A percentile compares a stretch with the other conserved stretches of the same genome.
phyloP scores from a whole-genome alignment of 2,113 vertebrate species.

The Lepus europaeus region DNA sequence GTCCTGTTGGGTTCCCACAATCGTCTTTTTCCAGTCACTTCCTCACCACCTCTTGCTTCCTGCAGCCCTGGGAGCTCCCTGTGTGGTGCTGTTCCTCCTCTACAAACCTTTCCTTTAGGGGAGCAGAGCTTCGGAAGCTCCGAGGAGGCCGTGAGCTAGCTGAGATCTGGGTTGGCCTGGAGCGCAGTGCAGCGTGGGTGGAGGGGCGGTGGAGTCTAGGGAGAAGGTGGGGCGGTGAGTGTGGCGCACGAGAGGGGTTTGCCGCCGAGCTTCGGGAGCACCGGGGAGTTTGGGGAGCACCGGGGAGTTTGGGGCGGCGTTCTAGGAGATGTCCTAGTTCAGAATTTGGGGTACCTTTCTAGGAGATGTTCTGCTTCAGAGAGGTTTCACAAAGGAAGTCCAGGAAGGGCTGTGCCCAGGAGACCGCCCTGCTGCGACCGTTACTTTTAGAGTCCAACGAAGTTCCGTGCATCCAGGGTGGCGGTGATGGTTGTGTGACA shows the following conservation, averaged over 20 bases:
- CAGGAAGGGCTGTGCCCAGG: neutral
- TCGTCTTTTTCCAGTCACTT: neutral
- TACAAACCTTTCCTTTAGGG: neutral
- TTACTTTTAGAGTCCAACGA: neutral
- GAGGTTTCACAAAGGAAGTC: neutral
- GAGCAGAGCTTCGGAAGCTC: neutral
- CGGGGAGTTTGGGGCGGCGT: neutral
- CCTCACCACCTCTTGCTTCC: neutral
- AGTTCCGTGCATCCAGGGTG: neutral
- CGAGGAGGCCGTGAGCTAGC: neutral
- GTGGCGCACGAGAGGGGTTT: neutral
- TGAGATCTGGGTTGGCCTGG: neutral
- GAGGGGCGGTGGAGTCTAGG: neutral
- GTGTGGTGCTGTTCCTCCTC: neutral
- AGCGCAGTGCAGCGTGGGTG: neutral
- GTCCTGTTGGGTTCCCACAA: neutral
- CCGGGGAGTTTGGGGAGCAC: neutral
- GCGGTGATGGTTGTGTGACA: neutral
- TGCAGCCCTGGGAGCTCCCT: neutral
- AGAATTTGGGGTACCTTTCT: neutral
- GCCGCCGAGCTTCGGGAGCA: neutral
- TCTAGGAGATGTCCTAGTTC: neutral
- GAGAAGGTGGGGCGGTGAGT: neutral
- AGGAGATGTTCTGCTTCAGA: neutral
- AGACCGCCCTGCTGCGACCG: neutral